These are phyloP conservation scores for Nibea albiflora DNA, from an alignment of 2,113 vertebrate species.

Conservation along the genomic window DNA sequence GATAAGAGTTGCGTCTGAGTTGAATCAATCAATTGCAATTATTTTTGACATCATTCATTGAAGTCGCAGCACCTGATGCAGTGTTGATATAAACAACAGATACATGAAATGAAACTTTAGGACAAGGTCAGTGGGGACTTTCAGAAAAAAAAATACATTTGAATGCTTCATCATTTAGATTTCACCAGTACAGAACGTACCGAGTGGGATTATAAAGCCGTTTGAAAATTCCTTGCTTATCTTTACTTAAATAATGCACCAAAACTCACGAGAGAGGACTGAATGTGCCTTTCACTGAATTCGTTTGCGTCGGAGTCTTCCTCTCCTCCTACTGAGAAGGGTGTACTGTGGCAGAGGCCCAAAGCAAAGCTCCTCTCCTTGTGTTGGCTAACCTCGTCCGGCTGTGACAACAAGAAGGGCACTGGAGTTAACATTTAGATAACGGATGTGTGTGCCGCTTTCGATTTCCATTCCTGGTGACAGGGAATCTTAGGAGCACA, in stretches of 20 bases:
- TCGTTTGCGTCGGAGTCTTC: not conserved
- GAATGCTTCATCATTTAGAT: not conserved
- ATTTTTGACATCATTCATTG: not conserved
- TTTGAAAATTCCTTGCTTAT: not conserved
- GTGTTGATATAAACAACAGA: too few species aligned
- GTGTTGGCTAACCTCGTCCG: constrained; percentile 72
- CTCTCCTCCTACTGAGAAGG: constrained; percentile 5
- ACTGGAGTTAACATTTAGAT: constrained; percentile 87
- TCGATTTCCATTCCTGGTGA: constrained; percentile 82
- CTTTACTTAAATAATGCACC: constrained; percentile 1
- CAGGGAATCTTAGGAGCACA: constrained; percentile 73
- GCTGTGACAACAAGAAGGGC: constrained; percentile 82
- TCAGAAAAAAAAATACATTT: too few species aligned
- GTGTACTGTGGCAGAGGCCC: constrained; percentile 57
- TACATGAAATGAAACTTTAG: too few species aligned
- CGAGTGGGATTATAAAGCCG: not conserved
- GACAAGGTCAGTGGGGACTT: too few species aligned
- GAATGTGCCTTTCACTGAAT: not conserved
- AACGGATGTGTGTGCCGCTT: constrained; percentile 83
- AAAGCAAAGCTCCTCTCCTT: constrained; percentile 66
- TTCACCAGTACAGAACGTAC: not conserved
- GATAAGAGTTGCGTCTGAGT: not conserved
- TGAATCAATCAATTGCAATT: constrained; percentile 4
- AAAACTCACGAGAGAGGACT: not conserved
- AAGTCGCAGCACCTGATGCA: too few species aligned